phyloP scores from a whole-genome alignment of 2,888 invertebrate genomes.

The Nephrocerus scutellatus region DNA sequence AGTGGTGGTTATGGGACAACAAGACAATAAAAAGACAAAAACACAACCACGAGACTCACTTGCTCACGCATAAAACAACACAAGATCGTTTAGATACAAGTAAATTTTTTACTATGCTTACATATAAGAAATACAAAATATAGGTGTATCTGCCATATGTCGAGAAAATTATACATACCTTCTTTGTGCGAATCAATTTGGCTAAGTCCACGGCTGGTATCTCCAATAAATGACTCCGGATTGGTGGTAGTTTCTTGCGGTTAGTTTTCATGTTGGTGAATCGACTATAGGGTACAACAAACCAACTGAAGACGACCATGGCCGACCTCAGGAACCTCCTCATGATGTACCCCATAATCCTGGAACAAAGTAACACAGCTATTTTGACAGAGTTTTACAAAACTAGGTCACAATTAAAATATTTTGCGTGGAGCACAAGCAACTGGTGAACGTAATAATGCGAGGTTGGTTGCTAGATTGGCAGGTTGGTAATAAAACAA shows the following conservation, averaged over 20 bases:
- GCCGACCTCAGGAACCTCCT: constrained; percentile 55
- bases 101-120: neutral
- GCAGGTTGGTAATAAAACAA: too few relatives aligned
- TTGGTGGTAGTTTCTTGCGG: constrained; percentile 58
- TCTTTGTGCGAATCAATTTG: constrained; percentile 61
- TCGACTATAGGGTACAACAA: constrained; percentile 51
- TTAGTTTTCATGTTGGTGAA: constrained; percentile 51
- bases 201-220: constrained; percentile 64
- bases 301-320: constrained; percentile 54
- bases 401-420: constrained; percentile 22
- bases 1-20: too few relatives aligned
- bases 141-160: neutral
- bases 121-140: neutral
- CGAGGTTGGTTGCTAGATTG: too few relatives aligned
- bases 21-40: constrained; percentile 1
- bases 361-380: constrained; percentile 49
- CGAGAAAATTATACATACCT: constrained; percentile 50
- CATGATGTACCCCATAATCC: constrained; percentile 56
- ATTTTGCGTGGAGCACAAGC: too few relatives aligned
- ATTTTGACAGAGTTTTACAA: constrained; percentile 40
- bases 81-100: too few relatives aligned
- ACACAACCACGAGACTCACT: too few relatives aligned
- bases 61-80: too few relatives aligned
- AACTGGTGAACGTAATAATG: too few relatives aligned
- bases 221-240: constrained; percentile 59